These are phyloP conservation scores for Chrysodeixis includens DNA, from an alignment of 2,888 invertebrate genomes.

Conservation along the genomic window DNA sequence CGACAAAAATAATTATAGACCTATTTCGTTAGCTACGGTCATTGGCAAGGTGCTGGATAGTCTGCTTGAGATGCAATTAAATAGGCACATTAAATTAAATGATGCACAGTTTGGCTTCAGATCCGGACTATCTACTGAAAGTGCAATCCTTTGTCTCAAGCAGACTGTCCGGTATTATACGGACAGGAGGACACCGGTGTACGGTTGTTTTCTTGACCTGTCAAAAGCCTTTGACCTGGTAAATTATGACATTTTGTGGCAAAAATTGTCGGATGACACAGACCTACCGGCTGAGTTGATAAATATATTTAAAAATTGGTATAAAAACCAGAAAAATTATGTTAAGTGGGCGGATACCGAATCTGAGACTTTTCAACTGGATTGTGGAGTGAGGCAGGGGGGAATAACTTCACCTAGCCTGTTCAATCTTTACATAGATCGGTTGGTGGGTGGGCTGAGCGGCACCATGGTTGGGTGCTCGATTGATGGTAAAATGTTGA, in stretches of 20 bases:
- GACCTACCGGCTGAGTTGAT: neutral
- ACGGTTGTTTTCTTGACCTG: neutral
- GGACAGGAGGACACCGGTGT: neutral
- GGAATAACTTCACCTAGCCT: constrained; percentile 9
- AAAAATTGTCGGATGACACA: neutral
- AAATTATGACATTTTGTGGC: neutral
- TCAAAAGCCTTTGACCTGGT: neutral
- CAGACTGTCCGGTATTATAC: neutral
- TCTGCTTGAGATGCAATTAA: neutral
- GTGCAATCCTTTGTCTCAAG: neutral
- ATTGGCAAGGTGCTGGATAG: neutral
- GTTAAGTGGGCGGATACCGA: no score
- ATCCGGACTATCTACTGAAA: neutral
- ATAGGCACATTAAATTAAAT: neutral
- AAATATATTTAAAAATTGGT: no score
- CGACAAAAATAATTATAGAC: no score
- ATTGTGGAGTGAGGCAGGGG: constrained; percentile 12
- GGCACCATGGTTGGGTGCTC: no score
- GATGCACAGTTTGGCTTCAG: neutral
- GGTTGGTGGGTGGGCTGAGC: no score
- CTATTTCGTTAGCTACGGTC: no score
- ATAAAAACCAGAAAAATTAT: no score
- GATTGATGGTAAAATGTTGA: no score
- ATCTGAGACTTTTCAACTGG: neutral
- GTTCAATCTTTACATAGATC: constrained; percentile 6